Conservation (phyloP, 2,113 vertebrate genomes). For the Fregetta grallaria region DNA sequence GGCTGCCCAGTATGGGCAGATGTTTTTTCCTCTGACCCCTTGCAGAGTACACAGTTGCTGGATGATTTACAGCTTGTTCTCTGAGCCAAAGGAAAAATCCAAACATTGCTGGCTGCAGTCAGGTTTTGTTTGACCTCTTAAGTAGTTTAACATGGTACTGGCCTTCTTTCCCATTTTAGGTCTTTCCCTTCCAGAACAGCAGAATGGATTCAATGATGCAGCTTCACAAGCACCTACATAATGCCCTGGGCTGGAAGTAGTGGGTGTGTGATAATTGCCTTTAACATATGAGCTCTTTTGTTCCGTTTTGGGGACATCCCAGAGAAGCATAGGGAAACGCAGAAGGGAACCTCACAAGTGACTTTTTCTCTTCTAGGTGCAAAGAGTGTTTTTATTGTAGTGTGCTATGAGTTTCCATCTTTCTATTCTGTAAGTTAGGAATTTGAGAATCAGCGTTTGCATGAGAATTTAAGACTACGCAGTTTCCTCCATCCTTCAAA, state of each 20-base stretch:
- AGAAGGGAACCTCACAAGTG: neutral
- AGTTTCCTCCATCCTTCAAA: constrained; percentile 33
- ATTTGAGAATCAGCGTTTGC: constrained; percentile 28
- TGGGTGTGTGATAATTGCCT: neutral
- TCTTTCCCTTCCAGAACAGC: neutral
- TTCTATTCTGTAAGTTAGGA: constrained; percentile 43
- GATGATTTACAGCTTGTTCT: constrained; percentile 35
- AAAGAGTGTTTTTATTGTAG: constrained; percentile 3
- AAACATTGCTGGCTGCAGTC: constrained; percentile 38
- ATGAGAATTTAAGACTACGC: constrained; percentile 21
- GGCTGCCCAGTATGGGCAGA: constrained; percentile 31
- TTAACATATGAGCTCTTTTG: neutral
- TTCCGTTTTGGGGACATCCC: neutral
- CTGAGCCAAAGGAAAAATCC: constrained; percentile 58
- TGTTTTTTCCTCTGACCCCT: constrained; percentile 49
- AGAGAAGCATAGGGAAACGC: neutral
- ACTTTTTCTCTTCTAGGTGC: neutral
- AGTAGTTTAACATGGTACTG: constrained; percentile 57
- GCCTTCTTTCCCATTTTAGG: constrained; percentile 46
- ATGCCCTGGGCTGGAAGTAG: neutral
- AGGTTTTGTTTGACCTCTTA: constrained; percentile 47
- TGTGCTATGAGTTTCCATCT: constrained; percentile 11
- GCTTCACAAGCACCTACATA: neutral
- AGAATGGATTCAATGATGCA: neutral
- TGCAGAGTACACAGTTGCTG: constrained; percentile 22